Evolutionary conservation across 1,140 invertebrate genomes (phyloP), one percentile per base, ranked within the genome.

Genomic region (Anoplolepis gracilipes): DNA sequence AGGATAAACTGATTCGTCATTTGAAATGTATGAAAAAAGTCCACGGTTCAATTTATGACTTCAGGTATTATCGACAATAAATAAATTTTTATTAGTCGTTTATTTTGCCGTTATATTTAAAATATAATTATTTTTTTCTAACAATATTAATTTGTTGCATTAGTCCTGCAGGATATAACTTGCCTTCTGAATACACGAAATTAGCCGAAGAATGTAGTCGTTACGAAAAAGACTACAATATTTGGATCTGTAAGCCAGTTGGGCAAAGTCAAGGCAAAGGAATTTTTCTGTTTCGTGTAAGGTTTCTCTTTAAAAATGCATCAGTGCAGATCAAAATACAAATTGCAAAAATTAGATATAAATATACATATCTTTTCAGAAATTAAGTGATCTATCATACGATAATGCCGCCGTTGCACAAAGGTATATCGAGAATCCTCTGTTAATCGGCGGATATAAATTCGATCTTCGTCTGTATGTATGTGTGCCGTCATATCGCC

Each of bases 211-310:
- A 98, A 92, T 98, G 97, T 91, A 97, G 90, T 84, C 92, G 92
- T 61, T 93, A 91, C 39, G 93, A 95, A 46, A 93, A 94, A 33
- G 92, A 94, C 49, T 92, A 95, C 64, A 93, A 92, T 81, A 96
- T 97, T 22, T 98, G 98, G 98, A 98, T 98, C 79, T 98, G 97
- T 92, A 98, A 98, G 91, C 98, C 98, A 8, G 97, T 98, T 0
- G 97, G 97, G 1, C 96, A 97, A 91, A 98, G 97, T 88, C 97
- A 98, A 94, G 98, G 98, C 0, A 96, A 96, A 91, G 98, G 98
- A 61, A 98, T 98, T 85, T 97, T 97, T 92, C 92, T 98, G 19
- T 98, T 98, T 94, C 95, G 97, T 89, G 97, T 97, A 95, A 95
- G 92, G 65, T 72, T 70, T 65, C 8, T 28, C 10, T 53, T 39